These are phyloP conservation scores for Propithecus perrieri DNA, from an alignment of 2,797 vertebrate species.

Conservation along the genomic window DNA sequence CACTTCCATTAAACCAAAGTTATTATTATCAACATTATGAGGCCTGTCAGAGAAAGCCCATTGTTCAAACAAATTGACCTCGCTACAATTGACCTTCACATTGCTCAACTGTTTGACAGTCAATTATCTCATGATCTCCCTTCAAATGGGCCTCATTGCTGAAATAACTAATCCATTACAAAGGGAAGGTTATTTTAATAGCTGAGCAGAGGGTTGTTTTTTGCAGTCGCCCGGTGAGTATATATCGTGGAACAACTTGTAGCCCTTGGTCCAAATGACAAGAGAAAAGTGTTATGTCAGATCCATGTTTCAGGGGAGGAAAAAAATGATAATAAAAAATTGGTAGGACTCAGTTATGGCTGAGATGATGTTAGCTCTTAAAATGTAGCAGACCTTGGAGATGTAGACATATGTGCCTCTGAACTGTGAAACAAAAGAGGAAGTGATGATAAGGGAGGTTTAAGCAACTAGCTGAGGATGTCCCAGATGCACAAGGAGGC, in stretches of 20 bases:
- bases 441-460: background rate
- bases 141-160: constrained; percentile 81
- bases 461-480: background rate
- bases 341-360: background rate
- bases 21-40: constrained; percentile 82
- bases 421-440: background rate
- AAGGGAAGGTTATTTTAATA: constrained; percentile 82
- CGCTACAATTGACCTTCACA: constrained; percentile 85
- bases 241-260: constrained; percentile 58
- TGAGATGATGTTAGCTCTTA: constrained; percentile 32
- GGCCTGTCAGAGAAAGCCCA: constrained; percentile 80
- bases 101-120: constrained; percentile 85
- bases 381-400: constrained; percentile 28
- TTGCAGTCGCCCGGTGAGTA: constrained; percentile 52
- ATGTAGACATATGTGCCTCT: background rate
- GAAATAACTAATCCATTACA: constrained; percentile 85
- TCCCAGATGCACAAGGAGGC: background rate
- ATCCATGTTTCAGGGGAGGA: background rate
- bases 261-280: constrained; percentile 46
- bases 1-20: constrained; percentile 81
- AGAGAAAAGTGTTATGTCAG: constrained; percentile 4
- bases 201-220: constrained; percentile 72
- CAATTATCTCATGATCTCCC: constrained; percentile 86
- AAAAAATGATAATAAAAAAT: background rate
- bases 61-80: constrained; percentile 85